Conservation (phyloP, 1,140 invertebrate species). For the Mercenaria mercenaria region DNA sequence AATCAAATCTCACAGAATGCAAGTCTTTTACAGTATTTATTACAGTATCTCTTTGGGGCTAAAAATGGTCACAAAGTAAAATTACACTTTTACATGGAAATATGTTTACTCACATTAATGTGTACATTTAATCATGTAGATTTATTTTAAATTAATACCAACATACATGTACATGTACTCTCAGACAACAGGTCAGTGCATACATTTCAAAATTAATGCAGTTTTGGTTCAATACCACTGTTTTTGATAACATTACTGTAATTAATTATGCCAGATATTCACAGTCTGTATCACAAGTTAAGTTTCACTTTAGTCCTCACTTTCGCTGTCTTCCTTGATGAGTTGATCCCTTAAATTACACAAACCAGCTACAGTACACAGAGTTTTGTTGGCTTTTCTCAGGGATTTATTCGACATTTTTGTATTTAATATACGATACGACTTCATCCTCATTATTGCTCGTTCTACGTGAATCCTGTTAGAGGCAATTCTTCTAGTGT, state of each 20-base stretch:
- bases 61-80: no score
- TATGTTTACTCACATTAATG: no score
- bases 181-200: neutral
- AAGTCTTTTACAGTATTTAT: no score
- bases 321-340: neutral
- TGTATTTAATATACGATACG: neutral
- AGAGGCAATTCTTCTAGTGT: constrained; percentile 53
- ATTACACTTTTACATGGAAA: no score
- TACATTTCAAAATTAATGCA: neutral
- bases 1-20: no score
- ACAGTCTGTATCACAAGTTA: neutral
- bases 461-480: constrained; percentile 59
- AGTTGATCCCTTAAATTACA: constrained; percentile 19
- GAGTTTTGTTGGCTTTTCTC: constrained; percentile 17
- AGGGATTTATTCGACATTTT: neutral
- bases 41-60: no score
- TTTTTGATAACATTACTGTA: neutral
- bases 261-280: neutral
- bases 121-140: no score
- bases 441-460: constrained; percentile 37
- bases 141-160: neutral
- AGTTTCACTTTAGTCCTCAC: neutral
- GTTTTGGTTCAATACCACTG: neutral
- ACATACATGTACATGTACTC: neutral
- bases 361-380: neutral